Evolutionary conservation across 2,797 vertebrate species (phyloP).

Genomic region (Sebastes diploproa): DNA sequence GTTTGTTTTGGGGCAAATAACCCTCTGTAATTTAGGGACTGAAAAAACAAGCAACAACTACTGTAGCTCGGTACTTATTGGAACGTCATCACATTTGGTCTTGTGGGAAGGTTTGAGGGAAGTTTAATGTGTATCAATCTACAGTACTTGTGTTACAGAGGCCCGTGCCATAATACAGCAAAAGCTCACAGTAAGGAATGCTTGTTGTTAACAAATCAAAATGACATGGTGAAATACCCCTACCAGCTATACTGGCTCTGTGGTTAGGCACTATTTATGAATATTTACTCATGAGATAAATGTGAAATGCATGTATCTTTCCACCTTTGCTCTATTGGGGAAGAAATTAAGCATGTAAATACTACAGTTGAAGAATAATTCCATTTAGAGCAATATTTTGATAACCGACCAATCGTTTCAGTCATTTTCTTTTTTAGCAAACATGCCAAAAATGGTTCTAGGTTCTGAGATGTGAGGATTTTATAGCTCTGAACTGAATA

Average conservation of each 20-base stretch:
- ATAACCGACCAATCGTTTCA: background rate
- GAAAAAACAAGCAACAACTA: background rate
- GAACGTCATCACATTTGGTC: background rate
- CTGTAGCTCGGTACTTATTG: background rate
- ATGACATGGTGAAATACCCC: constrained; percentile 18
- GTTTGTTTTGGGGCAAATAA: constrained; percentile 35
- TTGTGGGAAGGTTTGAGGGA: background rate
- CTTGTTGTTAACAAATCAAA: constrained; percentile 3
- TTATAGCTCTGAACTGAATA: background rate
- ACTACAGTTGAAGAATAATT: background rate
- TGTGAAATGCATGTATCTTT: constrained; percentile 1
- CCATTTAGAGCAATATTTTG: background rate
- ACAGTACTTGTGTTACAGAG: background rate
- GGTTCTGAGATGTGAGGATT: background rate
- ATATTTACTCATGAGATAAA: constrained; percentile 27
- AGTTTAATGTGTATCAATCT: constrained; percentile 2
- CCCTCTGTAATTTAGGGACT: constrained; percentile 9
- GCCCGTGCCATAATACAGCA: background rate
- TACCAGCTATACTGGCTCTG: background rate
- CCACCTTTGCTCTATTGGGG: background rate
- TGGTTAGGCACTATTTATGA: constrained; percentile 23
- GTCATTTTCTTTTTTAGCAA: background rate
- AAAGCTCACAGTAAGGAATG: constrained; percentile 1
- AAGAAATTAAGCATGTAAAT: constrained; percentile 6
- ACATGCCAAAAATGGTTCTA: background rate